A percentile compares a stretch with the other conserved stretches of the same genome.
Conservation (phyloP, 2,113 vertebrate genomes). For the Labrus mixtus region DNA sequence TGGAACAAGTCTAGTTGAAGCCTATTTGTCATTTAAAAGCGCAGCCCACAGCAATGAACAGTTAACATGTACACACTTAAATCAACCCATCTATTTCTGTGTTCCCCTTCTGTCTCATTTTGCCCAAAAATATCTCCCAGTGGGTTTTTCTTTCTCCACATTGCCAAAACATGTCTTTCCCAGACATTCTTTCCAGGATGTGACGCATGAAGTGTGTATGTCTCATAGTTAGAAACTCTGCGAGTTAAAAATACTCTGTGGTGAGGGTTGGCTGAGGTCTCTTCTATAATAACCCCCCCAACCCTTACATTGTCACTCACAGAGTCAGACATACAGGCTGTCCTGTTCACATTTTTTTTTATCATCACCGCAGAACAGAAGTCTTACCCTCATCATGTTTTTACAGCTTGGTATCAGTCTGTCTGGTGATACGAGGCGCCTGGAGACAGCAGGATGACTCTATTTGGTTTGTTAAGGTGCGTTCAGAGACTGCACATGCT, state of each 20-base stretch:
- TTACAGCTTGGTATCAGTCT: slow-evolving; percentile 8
- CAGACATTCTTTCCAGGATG: slow-evolving; percentile 79
- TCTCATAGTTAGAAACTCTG: slow-evolving; percentile 46
- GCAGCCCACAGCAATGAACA: background rate
- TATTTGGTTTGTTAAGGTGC: background rate
- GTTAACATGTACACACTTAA: slow-evolving; percentile 1
- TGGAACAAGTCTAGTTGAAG: background rate
- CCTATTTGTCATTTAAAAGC: background rate
- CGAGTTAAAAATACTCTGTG: slow-evolving; percentile 74
- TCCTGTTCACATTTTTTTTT: slow-evolving; percentile 22
- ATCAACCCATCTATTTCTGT: slow-evolving; percentile 18
- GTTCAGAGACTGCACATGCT: background rate
- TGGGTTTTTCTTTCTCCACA: slow-evolving; percentile 18
- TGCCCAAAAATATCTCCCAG: slow-evolving; percentile 56
- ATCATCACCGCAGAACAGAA: slow-evolving; percentile 39
- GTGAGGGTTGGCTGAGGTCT: slow-evolving; percentile 60
- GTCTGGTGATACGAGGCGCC: slow-evolving; percentile 22
- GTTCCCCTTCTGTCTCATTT: slow-evolving; percentile 40
- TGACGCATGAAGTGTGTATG: slow-evolving; percentile 74
- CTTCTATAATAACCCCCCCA: slow-evolving; percentile 1
- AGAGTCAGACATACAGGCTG: slow-evolving; percentile 31
- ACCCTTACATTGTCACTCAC: slow-evolving; percentile 1
- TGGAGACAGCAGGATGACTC: slow-evolving; percentile 1
- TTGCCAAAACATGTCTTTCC: slow-evolving; percentile 72
- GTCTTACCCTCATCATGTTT: slow-evolving; percentile 37